These are phyloP conservation scores for Cercopithecus petaurista DNA, from an alignment of 2,797 vertebrate genomes.

Conservation along the genomic window DNA sequence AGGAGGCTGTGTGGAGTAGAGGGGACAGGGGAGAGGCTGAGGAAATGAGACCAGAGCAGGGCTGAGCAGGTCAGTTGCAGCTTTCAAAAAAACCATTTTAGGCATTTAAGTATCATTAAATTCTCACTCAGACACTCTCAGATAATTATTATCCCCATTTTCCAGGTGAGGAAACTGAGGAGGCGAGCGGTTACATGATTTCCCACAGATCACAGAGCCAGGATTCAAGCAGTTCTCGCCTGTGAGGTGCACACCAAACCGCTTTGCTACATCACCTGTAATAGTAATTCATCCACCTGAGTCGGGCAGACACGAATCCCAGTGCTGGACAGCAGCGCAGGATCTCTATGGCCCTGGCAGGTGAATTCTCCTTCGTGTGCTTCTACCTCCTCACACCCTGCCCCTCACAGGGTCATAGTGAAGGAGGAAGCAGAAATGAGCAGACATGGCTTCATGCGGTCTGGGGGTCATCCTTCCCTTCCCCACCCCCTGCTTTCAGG, in stretches of 20 bases:
- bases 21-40: background rate
- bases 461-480: background rate
- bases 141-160: background rate
- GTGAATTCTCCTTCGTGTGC: rapidly evolving
- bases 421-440: rapidly evolving
- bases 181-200: no score
- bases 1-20: no score
- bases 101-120: no score
- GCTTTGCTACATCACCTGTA: rapidly evolving
- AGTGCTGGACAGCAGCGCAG: rapidly evolving
- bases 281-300: background rate
- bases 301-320: rapidly evolving
- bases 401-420: rapidly evolving
- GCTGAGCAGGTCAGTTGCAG: background rate
- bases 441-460: rapidly evolving
- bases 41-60: background rate
- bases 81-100: background rate
- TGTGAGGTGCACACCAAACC: background rate
- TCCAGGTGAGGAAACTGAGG: background rate
- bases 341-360: background rate
- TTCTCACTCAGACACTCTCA: background rate
- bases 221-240: background rate
- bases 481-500: background rate
- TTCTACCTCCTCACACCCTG: background rate
- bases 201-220: background rate